phyloP scores from a whole-genome alignment of 2,113 vertebrate species.

The Plestiodon gilberti region DNA sequence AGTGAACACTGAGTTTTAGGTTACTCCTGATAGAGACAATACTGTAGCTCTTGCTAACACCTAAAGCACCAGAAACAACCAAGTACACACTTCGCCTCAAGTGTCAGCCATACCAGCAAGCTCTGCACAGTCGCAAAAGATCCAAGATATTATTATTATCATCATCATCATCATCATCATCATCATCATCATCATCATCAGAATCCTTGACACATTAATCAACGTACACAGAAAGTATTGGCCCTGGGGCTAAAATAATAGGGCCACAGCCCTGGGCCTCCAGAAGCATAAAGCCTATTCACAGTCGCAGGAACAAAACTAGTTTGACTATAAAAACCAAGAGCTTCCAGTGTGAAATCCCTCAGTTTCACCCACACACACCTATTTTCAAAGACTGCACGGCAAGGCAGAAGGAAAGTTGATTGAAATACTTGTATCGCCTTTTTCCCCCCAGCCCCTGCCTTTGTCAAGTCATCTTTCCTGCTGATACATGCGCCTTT shows the following conservation, averaged over 20 bases:
- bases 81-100: not conserved
- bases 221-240: not conserved
- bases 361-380: not conserved
- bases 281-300: not conserved
- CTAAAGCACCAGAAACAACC: not conserved
- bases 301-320: not conserved
- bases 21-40: not conserved
- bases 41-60: not conserved
- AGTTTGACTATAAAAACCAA: not conserved
- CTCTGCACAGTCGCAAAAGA: not conserved
- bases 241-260: not conserved
- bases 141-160: no score
- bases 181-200: no score
- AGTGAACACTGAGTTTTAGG: conserved; percentile 5
- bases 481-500: not conserved
- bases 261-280: not conserved
- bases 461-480: not conserved
- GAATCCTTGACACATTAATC: not conserved
- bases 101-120: not conserved
- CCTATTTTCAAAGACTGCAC: not conserved
- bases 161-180: no score
- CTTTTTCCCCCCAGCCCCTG: no score
- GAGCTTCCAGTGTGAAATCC: not conserved
- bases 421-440: not conserved
- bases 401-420: not conserved